Percentiles rank a stretch among this genome's conserved stretches.
phyloP scores from a whole-genome alignment of 2,888 invertebrate genomes.

The Linyphia triangularis region DNA sequence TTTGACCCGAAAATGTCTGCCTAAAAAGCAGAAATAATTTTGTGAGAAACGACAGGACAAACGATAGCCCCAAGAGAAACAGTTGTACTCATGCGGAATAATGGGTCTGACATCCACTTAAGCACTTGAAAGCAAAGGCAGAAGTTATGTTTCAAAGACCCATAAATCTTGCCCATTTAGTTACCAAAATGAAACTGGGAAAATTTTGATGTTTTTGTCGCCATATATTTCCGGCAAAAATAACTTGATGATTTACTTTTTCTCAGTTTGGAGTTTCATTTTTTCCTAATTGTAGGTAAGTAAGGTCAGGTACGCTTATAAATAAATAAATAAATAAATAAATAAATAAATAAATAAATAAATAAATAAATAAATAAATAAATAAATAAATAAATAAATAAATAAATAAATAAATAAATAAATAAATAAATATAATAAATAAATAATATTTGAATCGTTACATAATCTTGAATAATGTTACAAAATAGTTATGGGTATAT shows the following conservation, averaged over 20 bases:
- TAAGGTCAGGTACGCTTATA: no score
- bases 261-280: neutral
- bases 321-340: no score
- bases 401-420: no score
- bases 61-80: neutral
- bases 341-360: no score
- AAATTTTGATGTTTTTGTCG: neutral
- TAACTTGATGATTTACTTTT: neutral
- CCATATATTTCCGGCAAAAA: neutral
- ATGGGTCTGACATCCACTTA: slow-evolving; percentile 22
- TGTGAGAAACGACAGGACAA: neutral
- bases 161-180: slow-evolving; percentile 18
- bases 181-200: neutral
- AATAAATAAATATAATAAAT: no score
- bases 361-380: no score
- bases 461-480: no score
- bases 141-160: neutral
- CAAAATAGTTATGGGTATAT: no score
- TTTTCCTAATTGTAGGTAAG: no score
- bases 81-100: slow-evolving; percentile 20
- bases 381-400: no score
- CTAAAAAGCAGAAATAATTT: neutral
- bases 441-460: no score
- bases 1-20: neutral
- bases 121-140: slow-evolving; percentile 16